Conservation (phyloP, 2,888 invertebrate species). For the Drosophila testacea region DNA sequence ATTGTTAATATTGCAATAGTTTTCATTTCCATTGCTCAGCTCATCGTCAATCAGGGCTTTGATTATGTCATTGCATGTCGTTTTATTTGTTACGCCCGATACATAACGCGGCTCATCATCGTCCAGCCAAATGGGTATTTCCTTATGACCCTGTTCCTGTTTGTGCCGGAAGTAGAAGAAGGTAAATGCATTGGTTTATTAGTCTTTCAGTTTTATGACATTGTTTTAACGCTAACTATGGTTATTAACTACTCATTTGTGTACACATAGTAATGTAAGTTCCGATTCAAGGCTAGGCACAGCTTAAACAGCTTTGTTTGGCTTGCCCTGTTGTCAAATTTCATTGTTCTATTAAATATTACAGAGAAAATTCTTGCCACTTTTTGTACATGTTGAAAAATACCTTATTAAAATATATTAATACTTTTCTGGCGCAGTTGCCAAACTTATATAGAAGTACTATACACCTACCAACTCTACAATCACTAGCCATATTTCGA, state of each 20-base stretch:
- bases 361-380: background rate
- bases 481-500: conserved; percentile 10
- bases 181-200: conserved; percentile 25
- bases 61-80: conserved; percentile 85
- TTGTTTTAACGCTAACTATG: conserved; percentile 3
- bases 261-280: background rate
- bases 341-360: background rate
- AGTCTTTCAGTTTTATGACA: conserved; percentile 8
- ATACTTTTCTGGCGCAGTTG: background rate
- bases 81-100: conserved; percentile 83
- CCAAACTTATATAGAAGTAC: background rate
- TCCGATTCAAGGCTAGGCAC: background rate
- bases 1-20: conserved; percentile 53
- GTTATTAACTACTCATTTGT: conserved; percentile 4
- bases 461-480: background rate
- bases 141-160: conserved; percentile 81
- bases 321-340: conserved; percentile 7
- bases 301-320: background rate
- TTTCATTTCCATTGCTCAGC: conserved; percentile 69
- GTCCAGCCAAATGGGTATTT: conserved; percentile 84
- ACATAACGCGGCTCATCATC: conserved; percentile 83
- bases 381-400: background rate
- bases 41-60: conserved; percentile 85
- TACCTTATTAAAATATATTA: background rate
- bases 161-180: conserved; percentile 13